Evolutionary conservation across 2,797 vertebrate species (phyloP), one percentile per base, ranked within the genome.

Genomic region (Premnoplex brunnescens): DNA sequence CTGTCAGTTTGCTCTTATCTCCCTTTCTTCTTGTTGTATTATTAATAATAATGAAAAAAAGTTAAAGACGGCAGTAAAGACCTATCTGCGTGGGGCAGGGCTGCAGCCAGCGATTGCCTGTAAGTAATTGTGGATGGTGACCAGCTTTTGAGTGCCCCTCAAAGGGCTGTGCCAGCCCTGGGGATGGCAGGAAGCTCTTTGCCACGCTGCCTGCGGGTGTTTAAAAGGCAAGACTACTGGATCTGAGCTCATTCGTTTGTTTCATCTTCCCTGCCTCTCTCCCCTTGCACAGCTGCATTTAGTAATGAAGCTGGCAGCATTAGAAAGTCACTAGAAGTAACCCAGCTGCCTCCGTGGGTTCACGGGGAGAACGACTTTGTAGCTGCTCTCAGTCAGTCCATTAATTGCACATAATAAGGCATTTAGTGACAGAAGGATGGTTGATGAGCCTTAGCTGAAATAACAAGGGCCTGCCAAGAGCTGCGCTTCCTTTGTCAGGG

Each of bases 391-490:
- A 71, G 96, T 78, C 92, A 97, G 96, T 94, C 97, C 93, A 92
- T 97, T 98, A 97, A 98, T 98, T 97, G 97, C 97, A 94, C 97
- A 97, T 97, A 97, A 98, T 97, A 97, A 97, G 98, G 97, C 95
- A 94, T 97, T 97, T 97, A 93, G 95, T 97, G 95, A 95, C 94
- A 97, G 97, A 96, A 97, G 97, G 96, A 91, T 88, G 95, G 97
- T 85, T 97, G 97, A 98, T 96, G 96, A 97, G 96, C 93, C 96
- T 94, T 95, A 91, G 93, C 97, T 96, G 85, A 95, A 96, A 97
- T 96, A 96, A 95, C 96, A 96, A 94, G 96, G 92, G 90, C 89
- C 97, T 97, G 97, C 97, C 94, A 94, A 95, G 90, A 96, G 94
- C 95, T 71, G 73, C 1, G 2, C 54, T 97, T 95, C 91, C 93